Base-by-base conservation (phyloP, 2,797 vertebrate genomes). In the Sebastes nivosus region DNA sequence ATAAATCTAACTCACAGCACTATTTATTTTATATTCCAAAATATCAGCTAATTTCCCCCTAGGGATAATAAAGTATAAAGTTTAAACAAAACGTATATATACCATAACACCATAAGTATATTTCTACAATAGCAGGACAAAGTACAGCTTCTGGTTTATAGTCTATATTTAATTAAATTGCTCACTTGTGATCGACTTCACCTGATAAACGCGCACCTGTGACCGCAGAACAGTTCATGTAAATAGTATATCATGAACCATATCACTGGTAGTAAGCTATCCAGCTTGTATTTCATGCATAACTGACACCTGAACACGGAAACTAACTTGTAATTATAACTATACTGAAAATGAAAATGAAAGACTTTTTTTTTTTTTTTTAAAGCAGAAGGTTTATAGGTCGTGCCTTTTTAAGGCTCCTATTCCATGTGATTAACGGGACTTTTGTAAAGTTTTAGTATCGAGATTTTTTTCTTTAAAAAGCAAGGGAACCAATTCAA, bases 191-290 rank as follows among this genome's bases (percentile, higher is more conserved):
- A 76, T 73, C n/a, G 42, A 29, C 65, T 71, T 66, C 32, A n/a
- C 25, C 38, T 71, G 55, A 82, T 79, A 63, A 38, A 71, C 16
- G 5, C 52, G 13, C 80, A 88, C 72, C 76, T 88, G 87, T 69
- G 42, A 52, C 78, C 55, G 38, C 75, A 70, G 34, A 67, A 11
- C 79, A 38, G 77, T 75, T 83, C 2, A 72, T 72, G 36, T 29
- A 85, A 86, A 81, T 76, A 36, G 36, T 6, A 20, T 46, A 64
- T 58, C 25, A 27, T 29, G 18, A 9, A 20, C 2, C 6, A 22
- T n/a, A 18, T 27, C 25, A 22, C 6, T 61, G 77, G 79, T 58
- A 55, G 16, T 13, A 3, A 18, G 29, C 27, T 4, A 16, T n/a
- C 3, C 2, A 8, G 2, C 0, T 6, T 58, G 3, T 29, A 6